phyloP scores from a whole-genome alignment of 1,140 invertebrate genomes.

The Parapsyche elsis region DNA sequence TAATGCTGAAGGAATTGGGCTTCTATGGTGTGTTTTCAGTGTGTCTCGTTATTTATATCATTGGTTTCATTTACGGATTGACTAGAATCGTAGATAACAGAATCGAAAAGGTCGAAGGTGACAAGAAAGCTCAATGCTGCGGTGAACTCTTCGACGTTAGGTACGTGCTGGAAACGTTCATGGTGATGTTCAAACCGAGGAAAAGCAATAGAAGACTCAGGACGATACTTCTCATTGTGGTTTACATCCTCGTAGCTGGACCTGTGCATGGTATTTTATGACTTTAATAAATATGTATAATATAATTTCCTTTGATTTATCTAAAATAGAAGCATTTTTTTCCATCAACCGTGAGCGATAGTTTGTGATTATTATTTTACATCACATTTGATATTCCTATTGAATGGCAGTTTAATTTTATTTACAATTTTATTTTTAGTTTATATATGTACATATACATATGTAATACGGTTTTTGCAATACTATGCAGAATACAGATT shows the following conservation, averaged over 20 bases:
- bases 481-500: too few species aligned
- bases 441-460: too few species aligned
- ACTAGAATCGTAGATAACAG: slow-evolving; percentile 69
- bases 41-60: slow-evolving; percentile 76
- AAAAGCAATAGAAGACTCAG: slow-evolving; percentile 60
- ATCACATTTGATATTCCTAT: too few species aligned
- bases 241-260: slow-evolving; percentile 67
- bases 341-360: too few species aligned
- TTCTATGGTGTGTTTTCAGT: slow-evolving; percentile 84
- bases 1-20: slow-evolving; percentile 76
- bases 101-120: slow-evolving; percentile 56
- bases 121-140: slow-evolving; percentile 23
- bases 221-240: slow-evolving; percentile 62
- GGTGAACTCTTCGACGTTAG: slow-evolving; percentile 60
- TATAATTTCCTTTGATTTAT: too few species aligned
- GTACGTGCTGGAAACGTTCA: slow-evolving; percentile 64
- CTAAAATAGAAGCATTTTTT: too few species aligned
- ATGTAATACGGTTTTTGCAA: too few species aligned
- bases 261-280: slow-evolving; percentile 65
- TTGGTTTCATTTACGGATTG: slow-evolving; percentile 69
- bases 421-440: too few species aligned
- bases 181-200: slow-evolving; percentile 64
- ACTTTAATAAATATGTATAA: slow-evolving; percentile 8
- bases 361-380: too few species aligned
- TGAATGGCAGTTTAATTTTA: too few species aligned